Base-by-base conservation (phyloP, 92 coral and sea anemone genomes). In the Porites cylindrica region DNA sequence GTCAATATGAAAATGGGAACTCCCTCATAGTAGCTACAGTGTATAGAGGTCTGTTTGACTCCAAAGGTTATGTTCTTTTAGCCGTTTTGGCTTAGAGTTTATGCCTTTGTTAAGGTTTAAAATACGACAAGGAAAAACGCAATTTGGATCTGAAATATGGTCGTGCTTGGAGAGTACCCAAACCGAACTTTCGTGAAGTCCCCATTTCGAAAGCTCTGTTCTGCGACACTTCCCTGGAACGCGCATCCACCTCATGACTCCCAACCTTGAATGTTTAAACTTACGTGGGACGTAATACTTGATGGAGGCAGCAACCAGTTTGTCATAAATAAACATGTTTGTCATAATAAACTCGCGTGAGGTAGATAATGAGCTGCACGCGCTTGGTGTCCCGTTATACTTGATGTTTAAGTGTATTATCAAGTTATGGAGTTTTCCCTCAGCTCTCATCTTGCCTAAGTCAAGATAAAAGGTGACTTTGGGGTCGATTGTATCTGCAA, bases 351-450 rank as follows among this genome's bases (percentile, higher is more conserved):
- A 23, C 24, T 67, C 83, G 16, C 85, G 80, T n/a, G 91, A 86
- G 70, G 77, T 91, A 62, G 91, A 81, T 8, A 88, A 70, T 8
- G 93, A 86, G 81, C 81, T 53, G 50, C 93, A 91, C 6, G 91
- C 18, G 18, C 51, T 79, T 50, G 72, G 84, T 70, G 91, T 69
- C 65, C 91, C 93, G 52, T 91, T 82, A 84, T 86, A 91, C 70
- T n/a, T 84, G 66, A 91, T 80, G 24, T 69, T 72, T 71, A 88
- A 84, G 59, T 58, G 73, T 51, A 64, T 70, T 71, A 91, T 82
- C 0, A 75, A 62, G 84, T 86, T 85, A 32, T 86, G 84, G 12
- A 81, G 61, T 65, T 82, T 86, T 20, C 93, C 93, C 17, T 56
- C 88, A n/a, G 76, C 87, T 11, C 70, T 54, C n/a, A 75, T 74